These are phyloP conservation scores for Vanessa cardui DNA, from an alignment of 2,888 invertebrate species.

Conservation along the genomic window DNA sequence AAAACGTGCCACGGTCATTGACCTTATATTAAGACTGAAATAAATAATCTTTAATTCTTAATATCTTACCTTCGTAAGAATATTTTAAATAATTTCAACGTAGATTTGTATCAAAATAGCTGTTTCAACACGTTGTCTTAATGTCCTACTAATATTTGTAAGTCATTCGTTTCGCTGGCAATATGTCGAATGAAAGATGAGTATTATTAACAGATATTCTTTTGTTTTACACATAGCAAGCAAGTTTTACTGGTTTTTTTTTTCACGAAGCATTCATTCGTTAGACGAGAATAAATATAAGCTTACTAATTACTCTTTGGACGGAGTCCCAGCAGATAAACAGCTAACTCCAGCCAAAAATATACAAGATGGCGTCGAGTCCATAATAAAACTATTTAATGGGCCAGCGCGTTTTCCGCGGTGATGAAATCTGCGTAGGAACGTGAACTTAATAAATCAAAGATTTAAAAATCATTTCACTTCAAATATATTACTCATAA, in stretches of 20 bases:
- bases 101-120: conserved; percentile 29
- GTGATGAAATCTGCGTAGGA: conserved; percentile 81
- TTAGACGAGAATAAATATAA: conserved; percentile 69
- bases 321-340: conserved; percentile 81
- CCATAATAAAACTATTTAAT: conserved; percentile 84
- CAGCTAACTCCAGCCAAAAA: conserved; percentile 81
- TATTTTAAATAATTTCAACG: conserved; percentile 20
- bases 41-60: conserved; percentile 16
- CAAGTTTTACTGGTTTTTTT: conserved; percentile 44
- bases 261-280: conserved; percentile 51
- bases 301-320: conserved; percentile 80
- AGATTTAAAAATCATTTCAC: background rate
- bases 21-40: conserved; percentile 40
- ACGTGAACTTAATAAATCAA: conserved; percentile 76
- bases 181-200: conserved; percentile 19
- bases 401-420: conserved; percentile 82
- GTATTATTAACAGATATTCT: conserved; percentile 7
- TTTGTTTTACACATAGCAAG: background rate
- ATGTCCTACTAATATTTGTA: conserved; percentile 19
- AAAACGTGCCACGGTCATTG: conserved; percentile 54
- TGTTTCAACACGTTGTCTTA: conserved; percentile 37
- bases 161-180: conserved; percentile 23
- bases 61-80: conserved; percentile 15
- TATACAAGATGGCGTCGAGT: conserved; percentile 82
- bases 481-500: background rate